Evolutionary conservation across 2,888 invertebrate species (phyloP).

Genomic region (Melinaea marsaeus): DNA sequence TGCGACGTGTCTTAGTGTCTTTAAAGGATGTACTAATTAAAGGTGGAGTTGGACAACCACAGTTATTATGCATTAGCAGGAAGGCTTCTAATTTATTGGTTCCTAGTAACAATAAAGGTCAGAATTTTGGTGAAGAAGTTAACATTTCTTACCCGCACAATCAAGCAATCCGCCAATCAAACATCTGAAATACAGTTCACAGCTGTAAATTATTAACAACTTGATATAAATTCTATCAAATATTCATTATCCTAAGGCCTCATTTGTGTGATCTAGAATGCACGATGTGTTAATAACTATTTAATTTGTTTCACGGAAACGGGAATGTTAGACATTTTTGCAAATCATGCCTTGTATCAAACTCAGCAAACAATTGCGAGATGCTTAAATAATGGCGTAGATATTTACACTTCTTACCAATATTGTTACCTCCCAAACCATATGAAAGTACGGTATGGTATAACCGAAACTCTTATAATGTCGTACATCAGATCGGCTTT

Average conservation of each 20-base stretch:
- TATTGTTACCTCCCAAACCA: conserved; percentile 75
- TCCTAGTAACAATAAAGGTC: conserved; percentile 55
- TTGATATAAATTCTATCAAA: neutral
- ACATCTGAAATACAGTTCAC: conserved; percentile 42
- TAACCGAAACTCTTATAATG: conserved; percentile 64
- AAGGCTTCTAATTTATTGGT: conserved; percentile 49
- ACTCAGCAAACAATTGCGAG: conserved; percentile 57
- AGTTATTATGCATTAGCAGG: conserved; percentile 75
- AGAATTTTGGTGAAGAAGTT: conserved; percentile 51
- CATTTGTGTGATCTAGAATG: conserved; percentile 43
- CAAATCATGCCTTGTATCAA: conserved; percentile 52
- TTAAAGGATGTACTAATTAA: conserved; percentile 61
- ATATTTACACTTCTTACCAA: conserved; percentile 66
- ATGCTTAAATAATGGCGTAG: conserved; percentile 62
- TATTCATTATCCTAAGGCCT: neutral
- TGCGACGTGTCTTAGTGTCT: too few relatives aligned
- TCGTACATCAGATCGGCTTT: conserved; percentile 66
- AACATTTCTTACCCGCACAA: conserved; percentile 56
- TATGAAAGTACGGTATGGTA: conserved; percentile 71
- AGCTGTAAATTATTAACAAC: conserved; percentile 44
- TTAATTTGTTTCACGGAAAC: conserved; percentile 56
- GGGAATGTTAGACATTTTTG: conserved; percentile 62
- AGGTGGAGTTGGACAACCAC: conserved; percentile 75
- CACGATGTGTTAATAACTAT: conserved; percentile 51
- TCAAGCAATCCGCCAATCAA: conserved; percentile 53